A percentile compares a stretch with the other conserved stretches of the same genome.
phyloP scores from a whole-genome alignment of 2,113 vertebrate species.

The zebrafish (Danio rerio) region GRCz12tu NC_133197.1:23998001-23998500 shows the following conservation, averaged over 20 bases:
- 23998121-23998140: not conserved
- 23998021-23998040: too few species aligned
- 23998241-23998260: slow-evolving; percentile 1
- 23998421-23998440: slow-evolving; percentile 16
- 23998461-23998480: not conserved
- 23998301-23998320: slow-evolving; percentile 33
- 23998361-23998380: slow-evolving; percentile 48
- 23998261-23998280: slow-evolving; percentile 15
- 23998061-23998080: too few species aligned
- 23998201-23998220: not conserved
- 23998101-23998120: too few species aligned
- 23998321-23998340: slow-evolving; percentile 24
- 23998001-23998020: too few species aligned
- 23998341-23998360: slow-evolving; percentile 38
- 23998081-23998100: too few species aligned
- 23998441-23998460: slow-evolving; percentile 25
- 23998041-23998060: too few species aligned
- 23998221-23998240: not conserved
- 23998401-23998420: slow-evolving; percentile 38
- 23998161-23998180: not conserved
- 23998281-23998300: slow-evolving; percentile 30
- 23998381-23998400: slow-evolving; percentile 32
- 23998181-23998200: not conserved
- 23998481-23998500: slow-evolving; percentile 3
- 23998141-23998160: not conserved